Evolutionary conservation across 2,113 vertebrate genomes (phyloP).

Genomic region (Regulus satrapa): DNA sequence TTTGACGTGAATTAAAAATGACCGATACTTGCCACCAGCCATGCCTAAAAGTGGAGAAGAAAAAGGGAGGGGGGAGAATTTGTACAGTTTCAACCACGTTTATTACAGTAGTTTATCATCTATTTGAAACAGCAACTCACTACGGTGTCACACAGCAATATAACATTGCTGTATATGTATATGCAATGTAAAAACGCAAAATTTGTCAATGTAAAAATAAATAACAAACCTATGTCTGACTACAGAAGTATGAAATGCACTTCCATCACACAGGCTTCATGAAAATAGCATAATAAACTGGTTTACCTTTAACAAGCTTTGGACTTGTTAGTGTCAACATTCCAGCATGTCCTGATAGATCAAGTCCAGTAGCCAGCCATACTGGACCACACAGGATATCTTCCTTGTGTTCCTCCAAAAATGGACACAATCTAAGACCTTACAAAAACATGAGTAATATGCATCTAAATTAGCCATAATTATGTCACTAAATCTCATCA

Average conservation of each 20-base stretch:
- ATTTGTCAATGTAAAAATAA: neutral
- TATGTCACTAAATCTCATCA: neutral
- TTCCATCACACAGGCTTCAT: neutral
- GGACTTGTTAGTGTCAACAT: constrained; percentile 97
- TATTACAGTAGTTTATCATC: neutral
- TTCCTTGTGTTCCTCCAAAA: constrained; percentile 97
- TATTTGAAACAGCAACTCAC: neutral
- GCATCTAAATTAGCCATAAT: neutral
- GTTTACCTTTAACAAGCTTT: constrained; percentile 95
- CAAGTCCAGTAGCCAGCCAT: constrained; percentile 95
- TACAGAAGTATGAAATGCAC: neutral
- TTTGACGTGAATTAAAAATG: constrained; percentile 98
- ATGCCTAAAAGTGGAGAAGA: constrained; percentile 76
- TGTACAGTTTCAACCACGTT: neutral
- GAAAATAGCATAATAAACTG: neutral
- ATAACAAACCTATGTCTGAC: neutral
- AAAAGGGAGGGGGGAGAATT: neutral
- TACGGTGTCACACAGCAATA: neutral
- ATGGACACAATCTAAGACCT: constrained; percentile 91
- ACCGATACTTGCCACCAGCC: constrained; percentile 98
- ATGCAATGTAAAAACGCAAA: too few relatives aligned
- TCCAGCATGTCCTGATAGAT: constrained; percentile 95
- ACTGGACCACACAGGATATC: constrained; percentile 97
- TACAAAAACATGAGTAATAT: neutral
- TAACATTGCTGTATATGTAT: too few relatives aligned